Percentiles rank a stretch among this genome's conserved stretches.
These are phyloP conservation scores for Tribolium madens DNA, from an alignment of 1,140 invertebrate genomes.

Conservation along the genomic window DNA sequence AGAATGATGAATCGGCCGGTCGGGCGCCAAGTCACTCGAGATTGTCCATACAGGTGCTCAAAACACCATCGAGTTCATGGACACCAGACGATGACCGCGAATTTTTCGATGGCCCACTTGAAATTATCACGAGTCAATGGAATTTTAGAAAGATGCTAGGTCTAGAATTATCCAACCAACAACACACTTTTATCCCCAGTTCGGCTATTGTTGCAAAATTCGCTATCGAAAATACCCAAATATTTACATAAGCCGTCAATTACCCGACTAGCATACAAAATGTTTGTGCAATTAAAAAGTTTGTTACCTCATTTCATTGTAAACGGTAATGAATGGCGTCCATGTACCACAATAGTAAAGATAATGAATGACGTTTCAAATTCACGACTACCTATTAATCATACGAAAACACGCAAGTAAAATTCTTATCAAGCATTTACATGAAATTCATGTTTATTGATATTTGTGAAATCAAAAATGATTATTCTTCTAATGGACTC, in stretches of 20 bases:
- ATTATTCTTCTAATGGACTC: background rate
- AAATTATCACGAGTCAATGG: background rate
- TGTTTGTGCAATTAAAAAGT: background rate
- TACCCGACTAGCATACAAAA: background rate
- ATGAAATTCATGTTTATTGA: background rate
- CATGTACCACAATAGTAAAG: background rate
- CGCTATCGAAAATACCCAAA: background rate
- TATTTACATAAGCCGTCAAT: background rate
- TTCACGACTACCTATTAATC: background rate
- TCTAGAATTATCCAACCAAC: background rate
- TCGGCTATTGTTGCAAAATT: background rate
- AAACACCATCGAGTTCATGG: conserved; percentile 39
- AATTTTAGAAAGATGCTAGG: conserved; percentile 12
- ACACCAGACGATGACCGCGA: conserved; percentile 42
- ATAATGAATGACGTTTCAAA: background rate
- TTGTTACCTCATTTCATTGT: background rate
- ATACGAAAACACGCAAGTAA: background rate
- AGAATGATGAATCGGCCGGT: conserved; percentile 10
- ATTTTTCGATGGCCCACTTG: conserved; percentile 10
- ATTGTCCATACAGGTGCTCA: conserved; percentile 33
- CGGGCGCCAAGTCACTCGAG: conserved; percentile 37
- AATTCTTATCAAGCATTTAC: background rate
- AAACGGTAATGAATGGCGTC: background rate
- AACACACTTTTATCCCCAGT: background rate
- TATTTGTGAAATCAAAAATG: background rate